Evolutionary conservation across 2,113 vertebrate genomes (phyloP).

Genomic region (Ciconia maguari): DNA sequence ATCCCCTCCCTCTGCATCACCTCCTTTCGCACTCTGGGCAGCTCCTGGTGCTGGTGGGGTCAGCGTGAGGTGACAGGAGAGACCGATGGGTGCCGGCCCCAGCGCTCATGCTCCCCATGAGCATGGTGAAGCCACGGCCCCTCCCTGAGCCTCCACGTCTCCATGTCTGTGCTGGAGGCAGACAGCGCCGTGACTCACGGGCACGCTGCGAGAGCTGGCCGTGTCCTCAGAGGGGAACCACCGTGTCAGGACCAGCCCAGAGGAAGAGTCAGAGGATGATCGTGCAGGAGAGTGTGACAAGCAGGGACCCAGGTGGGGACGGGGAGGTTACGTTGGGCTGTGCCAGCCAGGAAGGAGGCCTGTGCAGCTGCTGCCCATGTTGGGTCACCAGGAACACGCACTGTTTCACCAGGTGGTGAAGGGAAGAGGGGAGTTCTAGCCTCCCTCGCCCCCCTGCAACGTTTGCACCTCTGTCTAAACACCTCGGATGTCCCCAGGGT

Average conservation of each 20-base stretch:
- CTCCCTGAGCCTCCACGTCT: rapidly evolving
- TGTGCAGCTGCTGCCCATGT: rapidly evolving
- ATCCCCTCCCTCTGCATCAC: neutral
- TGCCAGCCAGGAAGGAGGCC: rapidly evolving
- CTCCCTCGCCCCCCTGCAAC: rapidly evolving
- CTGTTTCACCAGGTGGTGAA: neutral
- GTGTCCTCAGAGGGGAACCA: neutral
- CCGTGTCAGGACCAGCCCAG: neutral
- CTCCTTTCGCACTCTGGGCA: neutral
- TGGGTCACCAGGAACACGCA: neutral
- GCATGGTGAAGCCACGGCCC: rapidly evolving
- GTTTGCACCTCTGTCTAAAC: neutral
- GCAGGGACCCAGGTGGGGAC: neutral
- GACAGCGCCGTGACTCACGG: neutral
- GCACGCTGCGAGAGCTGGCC: neutral
- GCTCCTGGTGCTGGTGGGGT: rapidly evolving
- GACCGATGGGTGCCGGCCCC: rapidly evolving
- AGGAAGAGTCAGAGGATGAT: neutral
- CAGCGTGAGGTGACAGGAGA: rapidly evolving
- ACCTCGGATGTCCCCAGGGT: neutral
- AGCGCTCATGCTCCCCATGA: rapidly evolving
- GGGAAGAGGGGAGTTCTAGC: neutral
- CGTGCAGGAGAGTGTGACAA: neutral
- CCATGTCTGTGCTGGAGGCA: neutral
- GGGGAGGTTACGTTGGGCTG: neutral